Conservation (phyloP, 2,888 invertebrate genomes). For the Nyleta sp. region DNA sequence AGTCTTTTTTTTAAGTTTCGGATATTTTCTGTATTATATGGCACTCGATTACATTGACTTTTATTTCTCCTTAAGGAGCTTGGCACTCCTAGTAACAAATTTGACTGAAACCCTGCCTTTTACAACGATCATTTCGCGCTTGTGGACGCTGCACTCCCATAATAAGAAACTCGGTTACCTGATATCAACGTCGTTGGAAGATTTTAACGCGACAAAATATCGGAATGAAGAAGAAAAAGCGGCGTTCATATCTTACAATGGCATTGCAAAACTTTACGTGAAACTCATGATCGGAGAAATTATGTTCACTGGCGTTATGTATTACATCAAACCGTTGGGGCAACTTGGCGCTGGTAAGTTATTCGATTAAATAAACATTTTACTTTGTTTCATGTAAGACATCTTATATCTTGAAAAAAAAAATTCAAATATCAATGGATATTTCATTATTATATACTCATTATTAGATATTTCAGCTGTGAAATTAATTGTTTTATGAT, state of each 20-base stretch:
- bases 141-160: conserved; percentile 71
- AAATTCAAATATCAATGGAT: too few species aligned
- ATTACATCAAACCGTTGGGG: conserved; percentile 73
- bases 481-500: too few species aligned
- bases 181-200: conserved; percentile 68
- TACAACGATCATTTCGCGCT: conserved; percentile 72
- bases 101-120: conserved; percentile 74
- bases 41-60: conserved; percentile 73
- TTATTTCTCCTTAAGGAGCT: conserved; percentile 70
- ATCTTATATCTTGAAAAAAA: too few species aligned
- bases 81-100: conserved; percentile 73
- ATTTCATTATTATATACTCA: too few species aligned
- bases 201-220: conserved; percentile 70
- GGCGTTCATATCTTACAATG: conserved; percentile 70
- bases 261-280: conserved; percentile 70
- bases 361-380: too few species aligned
- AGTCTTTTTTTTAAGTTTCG: conserved; percentile 69
- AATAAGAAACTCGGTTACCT: conserved; percentile 69
- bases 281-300: conserved; percentile 72
- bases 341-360: conserved; percentile 57
- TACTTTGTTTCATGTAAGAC: too few species aligned
- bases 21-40: conserved; percentile 74
- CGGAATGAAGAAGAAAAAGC: conserved; percentile 68
- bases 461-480: too few species aligned
- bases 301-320: conserved; percentile 71